These are phyloP conservation scores for Pararge aegeria DNA, from an alignment of 1,140 invertebrate genomes.

Conservation along the genomic window DNA sequence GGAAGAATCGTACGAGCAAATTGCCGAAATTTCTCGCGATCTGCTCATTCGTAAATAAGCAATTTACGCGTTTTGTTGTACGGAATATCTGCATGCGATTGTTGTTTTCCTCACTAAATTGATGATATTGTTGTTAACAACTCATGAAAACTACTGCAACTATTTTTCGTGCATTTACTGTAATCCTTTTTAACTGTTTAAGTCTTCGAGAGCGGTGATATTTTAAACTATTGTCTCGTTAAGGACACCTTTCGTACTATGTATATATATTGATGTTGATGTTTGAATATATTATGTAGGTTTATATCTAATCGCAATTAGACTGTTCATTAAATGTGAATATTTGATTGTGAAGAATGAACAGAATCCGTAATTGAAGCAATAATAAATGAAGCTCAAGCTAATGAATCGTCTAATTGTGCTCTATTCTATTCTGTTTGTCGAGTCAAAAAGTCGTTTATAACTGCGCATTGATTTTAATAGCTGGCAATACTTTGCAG, in stretches of 20 bases:
- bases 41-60: too few relatives aligned
- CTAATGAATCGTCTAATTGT: too few relatives aligned
- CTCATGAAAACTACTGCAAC: constrained; percentile 63
- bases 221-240: constrained; percentile 68
- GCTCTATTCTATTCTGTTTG: too few relatives aligned
- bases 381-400: too few relatives aligned
- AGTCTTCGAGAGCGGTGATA: constrained; percentile 70
- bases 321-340: constrained; percentile 29
- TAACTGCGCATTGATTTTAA: too few relatives aligned
- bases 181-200: constrained; percentile 75
- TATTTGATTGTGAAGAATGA: constrained; percentile 12
- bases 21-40: too few relatives aligned
- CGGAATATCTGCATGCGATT: constrained; percentile 47
- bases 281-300: constrained; percentile 59
- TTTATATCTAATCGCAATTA: constrained; percentile 29
- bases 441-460: too few relatives aligned
- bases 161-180: constrained; percentile 79
- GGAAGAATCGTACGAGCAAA: too few relatives aligned
- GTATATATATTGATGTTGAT: constrained; percentile 66
- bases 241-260: constrained; percentile 60
- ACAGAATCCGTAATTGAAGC: too few relatives aligned
- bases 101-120: constrained; percentile 56
- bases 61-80: too few relatives aligned
- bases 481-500: too few relatives aligned
- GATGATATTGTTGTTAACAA: constrained; percentile 57